These are phyloP conservation scores for Eledona agricola DNA, from an alignment of 2,888 invertebrate genomes.

Conservation along the genomic window DNA sequence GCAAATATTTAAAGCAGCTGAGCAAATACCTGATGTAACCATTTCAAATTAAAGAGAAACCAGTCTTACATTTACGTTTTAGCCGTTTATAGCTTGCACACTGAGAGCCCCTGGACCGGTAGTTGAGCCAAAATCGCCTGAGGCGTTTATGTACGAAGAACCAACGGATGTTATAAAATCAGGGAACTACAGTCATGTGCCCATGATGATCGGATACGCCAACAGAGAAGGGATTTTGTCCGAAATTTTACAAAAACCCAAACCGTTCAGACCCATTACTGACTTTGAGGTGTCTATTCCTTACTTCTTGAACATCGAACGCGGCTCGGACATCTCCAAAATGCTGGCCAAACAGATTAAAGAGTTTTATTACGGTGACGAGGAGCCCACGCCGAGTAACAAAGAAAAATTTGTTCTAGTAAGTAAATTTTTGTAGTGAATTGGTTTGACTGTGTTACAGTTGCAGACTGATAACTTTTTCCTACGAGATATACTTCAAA, in stretches of 20 bases:
- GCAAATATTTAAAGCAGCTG: conserved; percentile 55
- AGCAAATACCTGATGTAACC: conserved; percentile 40
- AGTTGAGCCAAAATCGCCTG: conserved; percentile 41
- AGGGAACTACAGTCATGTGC: conserved; percentile 48
- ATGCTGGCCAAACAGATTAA: conserved; percentile 59
- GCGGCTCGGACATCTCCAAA: conserved; percentile 27
- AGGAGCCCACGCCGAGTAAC: conserved; percentile 50
- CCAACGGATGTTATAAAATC: conserved; percentile 44
- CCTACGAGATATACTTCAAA: conserved; percentile 35
- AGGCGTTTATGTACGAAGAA: conserved; percentile 42
- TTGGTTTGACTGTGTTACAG: conserved; percentile 26
- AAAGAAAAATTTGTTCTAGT: conserved; percentile 45
- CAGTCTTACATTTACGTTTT: conserved; percentile 10
- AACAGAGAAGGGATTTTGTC: conserved; percentile 47
- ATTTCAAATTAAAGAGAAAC: conserved; percentile 12
- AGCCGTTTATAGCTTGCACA: conserved; percentile 29
- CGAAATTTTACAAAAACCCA: conserved; percentile 37
- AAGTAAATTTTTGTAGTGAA: background rate
- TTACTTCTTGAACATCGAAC: conserved; percentile 16
- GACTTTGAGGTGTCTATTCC: conserved; percentile 46
- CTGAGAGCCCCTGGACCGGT: conserved; percentile 37
- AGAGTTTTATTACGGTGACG: conserved; percentile 62
- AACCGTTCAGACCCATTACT: conserved; percentile 23
- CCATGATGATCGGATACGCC: conserved; percentile 48
- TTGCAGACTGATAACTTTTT: conserved; percentile 47